Evolutionary conservation across 2,888 invertebrate species (phyloP), one percentile per base, ranked within the genome.

Genomic region (Chaetogeoica ovagalla): DNA sequence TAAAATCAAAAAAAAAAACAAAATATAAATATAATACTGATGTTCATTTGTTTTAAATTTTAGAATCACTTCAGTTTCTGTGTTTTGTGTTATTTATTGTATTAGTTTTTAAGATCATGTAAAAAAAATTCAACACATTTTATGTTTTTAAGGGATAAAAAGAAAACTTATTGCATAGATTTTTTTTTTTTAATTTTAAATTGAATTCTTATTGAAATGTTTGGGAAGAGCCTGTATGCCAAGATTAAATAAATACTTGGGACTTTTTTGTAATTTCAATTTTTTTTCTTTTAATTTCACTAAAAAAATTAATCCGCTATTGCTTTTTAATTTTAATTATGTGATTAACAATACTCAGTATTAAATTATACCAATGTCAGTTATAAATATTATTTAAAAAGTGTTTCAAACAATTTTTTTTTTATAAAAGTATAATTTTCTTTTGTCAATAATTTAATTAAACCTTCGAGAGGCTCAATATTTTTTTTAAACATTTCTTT

Each of bases 71-170:
- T 77, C 37, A 69, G 60, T 69, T 69, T 60, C 77, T 69, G 77
- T 70, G 70, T 77, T 77, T 57, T 70, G 62, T 77, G 77, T 77
- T 77, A 70, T 70, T 77, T 77, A 77, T 69, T 77, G 37, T 77
- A 62, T 39, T 77, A 77, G 77, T 69, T 77, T 65, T 69, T 77
- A 77, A 77, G 77, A 70, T 37, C 60, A 39, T 77, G 77, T 77
- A 62, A 69, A 77, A 72, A 69, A 30, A 30, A 77, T 52, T 52
- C 37, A 62, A 62, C 57, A 76, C 76, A 37, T 70, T 70, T 77
- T 68, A 75, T 70, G 55, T 77, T 70, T 76, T 70, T 70, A 55
- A 21, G 60, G 30, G 43, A 21, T 37, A 62, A 55, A 74, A 65
- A 69, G 23, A 39, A 39, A 66, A 37, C 17, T 69, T 62, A 69